Conservation (phyloP, 2,888 invertebrate genomes). For the Drosophila mimetica region DNA sequence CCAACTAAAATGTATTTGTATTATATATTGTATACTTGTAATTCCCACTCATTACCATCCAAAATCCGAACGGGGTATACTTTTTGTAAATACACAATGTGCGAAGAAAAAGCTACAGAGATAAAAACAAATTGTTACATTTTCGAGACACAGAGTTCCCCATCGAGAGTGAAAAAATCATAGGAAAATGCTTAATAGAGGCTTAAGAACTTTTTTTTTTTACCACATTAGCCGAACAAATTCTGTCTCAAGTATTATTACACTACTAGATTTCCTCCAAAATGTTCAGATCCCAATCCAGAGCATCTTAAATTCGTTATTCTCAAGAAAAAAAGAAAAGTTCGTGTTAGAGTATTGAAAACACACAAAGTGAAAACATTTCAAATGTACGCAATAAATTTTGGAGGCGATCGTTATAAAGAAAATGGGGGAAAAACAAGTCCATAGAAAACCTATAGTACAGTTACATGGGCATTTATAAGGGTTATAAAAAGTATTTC, state of each 20-base stretch:
- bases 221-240: constrained; percentile 2
- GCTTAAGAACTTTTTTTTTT: constrained; percentile 19
- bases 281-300: constrained; percentile 5
- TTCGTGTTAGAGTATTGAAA: constrained; percentile 34
- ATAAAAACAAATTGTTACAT: constrained; percentile 16
- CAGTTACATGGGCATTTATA: constrained; percentile 65
- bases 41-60: constrained; percentile 32
- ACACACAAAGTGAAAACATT: constrained; percentile 57
- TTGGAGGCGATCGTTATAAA: constrained; percentile 46
- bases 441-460: constrained; percentile 49
- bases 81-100: constrained; percentile 38
- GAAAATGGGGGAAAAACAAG: constrained; percentile 36
- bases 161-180: constrained; percentile 20
- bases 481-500: constrained; percentile 35
- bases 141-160: constrained; percentile 13
- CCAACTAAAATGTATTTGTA: constrained; percentile 42
- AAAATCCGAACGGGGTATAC: constrained; percentile 11
- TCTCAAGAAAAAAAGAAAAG: constrained; percentile 5
- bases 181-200: constrained; percentile 29
- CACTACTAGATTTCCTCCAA: constrained; percentile 10
- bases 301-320: constrained; percentile 5
- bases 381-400: constrained; percentile 64
- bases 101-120: not conserved
- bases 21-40: constrained; percentile 41
- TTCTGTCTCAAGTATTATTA: constrained; percentile 26